Evolutionary conservation across 2,888 invertebrate genomes (phyloP).

Genomic region (Aspidiotus rigidus): DNA sequence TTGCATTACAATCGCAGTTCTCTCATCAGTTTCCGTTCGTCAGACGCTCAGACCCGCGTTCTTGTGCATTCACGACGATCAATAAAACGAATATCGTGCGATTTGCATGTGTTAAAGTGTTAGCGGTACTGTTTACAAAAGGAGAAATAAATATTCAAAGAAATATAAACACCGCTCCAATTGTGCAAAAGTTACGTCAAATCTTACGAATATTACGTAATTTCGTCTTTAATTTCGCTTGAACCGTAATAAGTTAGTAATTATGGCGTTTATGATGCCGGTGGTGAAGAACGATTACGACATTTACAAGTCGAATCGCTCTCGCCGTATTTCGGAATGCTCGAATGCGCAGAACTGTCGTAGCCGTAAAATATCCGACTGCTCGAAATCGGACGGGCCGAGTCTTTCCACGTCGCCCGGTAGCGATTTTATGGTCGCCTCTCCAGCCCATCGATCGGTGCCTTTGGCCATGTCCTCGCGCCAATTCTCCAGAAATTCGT

Average conservation of each 20-base stretch:
- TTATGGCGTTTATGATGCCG: conserved; percentile 92
- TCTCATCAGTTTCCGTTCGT: too few relatives aligned
- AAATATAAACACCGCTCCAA: too few relatives aligned
- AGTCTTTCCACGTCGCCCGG: conserved; percentile 58
- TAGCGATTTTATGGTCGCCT: conserved; percentile 49
- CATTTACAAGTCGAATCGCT: conserved; percentile 75
- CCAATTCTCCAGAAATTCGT: conserved; percentile 53
- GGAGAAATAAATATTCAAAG: too few relatives aligned
- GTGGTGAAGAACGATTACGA: conserved; percentile 89
- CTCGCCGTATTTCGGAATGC: conserved; percentile 65
- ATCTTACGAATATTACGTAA: too few relatives aligned
- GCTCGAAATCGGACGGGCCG: conserved; percentile 63
- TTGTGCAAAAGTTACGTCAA: too few relatives aligned
- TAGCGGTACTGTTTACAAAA: too few relatives aligned
- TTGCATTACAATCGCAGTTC: too few relatives aligned
- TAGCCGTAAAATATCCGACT: conserved; percentile 61
- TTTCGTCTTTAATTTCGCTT: too few relatives aligned
- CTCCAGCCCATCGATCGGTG: conserved; percentile 57
- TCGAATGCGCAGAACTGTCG: conserved; percentile 54
- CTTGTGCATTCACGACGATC: too few relatives aligned
- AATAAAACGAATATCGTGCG: too few relatives aligned
- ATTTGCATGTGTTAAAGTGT: too few relatives aligned
- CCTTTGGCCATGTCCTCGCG: conserved; percentile 54
- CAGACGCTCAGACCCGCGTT: too few relatives aligned
- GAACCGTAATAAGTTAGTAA: background rate